phyloP scores from a whole-genome alignment of 2,113 vertebrate genomes.

The Equus quagga region DNA sequence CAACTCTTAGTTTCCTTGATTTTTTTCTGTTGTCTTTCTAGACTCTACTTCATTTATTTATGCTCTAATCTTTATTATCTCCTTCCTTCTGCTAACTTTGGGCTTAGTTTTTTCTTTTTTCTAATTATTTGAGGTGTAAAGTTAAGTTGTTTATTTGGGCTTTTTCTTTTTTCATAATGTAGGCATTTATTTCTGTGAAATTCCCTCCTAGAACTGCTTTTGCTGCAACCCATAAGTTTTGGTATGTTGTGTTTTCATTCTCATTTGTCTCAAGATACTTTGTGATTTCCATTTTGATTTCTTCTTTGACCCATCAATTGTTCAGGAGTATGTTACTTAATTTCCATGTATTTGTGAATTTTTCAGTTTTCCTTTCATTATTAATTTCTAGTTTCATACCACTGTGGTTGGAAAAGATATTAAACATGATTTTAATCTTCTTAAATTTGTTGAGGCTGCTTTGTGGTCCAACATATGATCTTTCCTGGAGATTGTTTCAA shows the following conservation, averaged over 20 bases:
- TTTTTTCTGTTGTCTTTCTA: background rate
- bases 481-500: background rate
- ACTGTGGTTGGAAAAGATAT: background rate
- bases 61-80: background rate
- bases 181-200: background rate
- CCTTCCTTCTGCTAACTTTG: background rate
- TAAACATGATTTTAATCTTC: background rate
- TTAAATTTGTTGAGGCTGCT: background rate
- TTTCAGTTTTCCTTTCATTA: background rate
- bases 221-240: background rate
- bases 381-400: background rate
- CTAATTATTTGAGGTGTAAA: background rate
- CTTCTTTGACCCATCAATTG: background rate
- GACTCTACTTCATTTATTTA: background rate
- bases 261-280: background rate
- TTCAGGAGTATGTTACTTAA: background rate
- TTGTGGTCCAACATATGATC: background rate
- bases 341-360: background rate
- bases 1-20: background rate
- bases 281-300: background rate
- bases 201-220: background rate
- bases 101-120: background rate
- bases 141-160: background rate
- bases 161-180: background rate
- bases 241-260: background rate